A percentile compares a stretch with the other conserved stretches of the same genome.
Conservation (phyloP, 1,140 invertebrate genomes). For the Leptinotarsa texana region DNA sequence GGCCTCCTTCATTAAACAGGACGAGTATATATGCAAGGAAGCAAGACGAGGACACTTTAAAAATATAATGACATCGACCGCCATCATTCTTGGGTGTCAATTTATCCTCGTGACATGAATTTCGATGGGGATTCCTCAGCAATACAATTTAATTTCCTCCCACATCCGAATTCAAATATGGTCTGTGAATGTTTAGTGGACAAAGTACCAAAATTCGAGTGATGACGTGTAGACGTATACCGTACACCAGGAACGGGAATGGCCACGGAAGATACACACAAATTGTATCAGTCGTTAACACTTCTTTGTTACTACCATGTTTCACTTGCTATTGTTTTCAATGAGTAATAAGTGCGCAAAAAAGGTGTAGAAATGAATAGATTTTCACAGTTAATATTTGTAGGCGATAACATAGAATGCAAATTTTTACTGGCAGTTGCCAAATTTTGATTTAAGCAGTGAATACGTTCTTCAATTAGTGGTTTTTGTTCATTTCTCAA, state of each 20-base stretch:
- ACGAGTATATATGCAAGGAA: neutral
- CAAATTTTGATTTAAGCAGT: no score
- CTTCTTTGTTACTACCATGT: neutral
- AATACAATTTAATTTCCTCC: slow-evolving; percentile 4
- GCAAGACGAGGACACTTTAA: neutral
- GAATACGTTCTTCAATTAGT: no score
- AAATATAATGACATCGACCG: slow-evolving; percentile 5
- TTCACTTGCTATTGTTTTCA: neutral
- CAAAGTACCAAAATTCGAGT: neutral
- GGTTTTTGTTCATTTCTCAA: no score
- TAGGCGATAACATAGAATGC: no score
- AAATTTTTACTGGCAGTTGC: no score
- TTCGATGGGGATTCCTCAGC: neutral
- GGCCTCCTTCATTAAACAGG: neutral
- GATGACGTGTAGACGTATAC: neutral
- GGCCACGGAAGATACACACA: neutral
- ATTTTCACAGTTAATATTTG: no score
- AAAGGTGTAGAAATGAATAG: no score
- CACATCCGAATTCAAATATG: neutral
- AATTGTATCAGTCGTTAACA: neutral
- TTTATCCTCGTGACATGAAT: neutral
- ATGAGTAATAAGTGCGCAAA: neutral
- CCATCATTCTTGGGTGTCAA: slow-evolving; percentile 5
- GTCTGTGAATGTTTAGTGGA: neutral
- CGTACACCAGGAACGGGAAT: neutral